phyloP scores from a whole-genome alignment of 2,888 invertebrate species.

The Leptinotarsa tumamoca region DNA sequence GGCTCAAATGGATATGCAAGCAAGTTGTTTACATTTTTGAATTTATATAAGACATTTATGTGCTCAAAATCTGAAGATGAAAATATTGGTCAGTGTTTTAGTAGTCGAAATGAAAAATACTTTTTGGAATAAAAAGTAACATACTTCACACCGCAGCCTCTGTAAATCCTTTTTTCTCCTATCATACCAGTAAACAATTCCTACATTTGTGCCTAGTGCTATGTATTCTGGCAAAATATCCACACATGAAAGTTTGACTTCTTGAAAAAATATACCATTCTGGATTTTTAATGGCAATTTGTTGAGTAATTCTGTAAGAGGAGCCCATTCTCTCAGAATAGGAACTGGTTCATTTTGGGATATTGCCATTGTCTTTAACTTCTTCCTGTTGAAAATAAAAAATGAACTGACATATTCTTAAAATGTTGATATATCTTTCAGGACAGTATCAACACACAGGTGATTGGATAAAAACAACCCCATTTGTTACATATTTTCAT shows the following conservation, averaged over 20 bases:
- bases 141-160: constrained; percentile 84
- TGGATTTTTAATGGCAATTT: constrained; percentile 81
- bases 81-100: no score
- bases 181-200: constrained; percentile 89
- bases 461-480: no score
- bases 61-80: no score
- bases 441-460: no score
- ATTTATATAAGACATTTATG: no score
- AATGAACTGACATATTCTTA: no score
- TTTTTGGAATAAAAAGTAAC: not conserved
- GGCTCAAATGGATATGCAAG: no score
- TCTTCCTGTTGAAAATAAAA: not conserved
- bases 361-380: constrained; percentile 33
- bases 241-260: constrained; percentile 83
- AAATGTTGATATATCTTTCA: no score
- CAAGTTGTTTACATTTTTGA: no score
- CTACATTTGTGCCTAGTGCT: constrained; percentile 87
- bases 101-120: not conserved
- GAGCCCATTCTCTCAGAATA: constrained; percentile 81
- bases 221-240: constrained; percentile 86
- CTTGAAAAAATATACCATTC: constrained; percentile 80
- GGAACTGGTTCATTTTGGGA: constrained; percentile 26
- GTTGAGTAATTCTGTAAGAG: constrained; percentile 79
- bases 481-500: no score
- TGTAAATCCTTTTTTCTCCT: constrained; percentile 82